Evolutionary conservation across 2,797 vertebrate species (phyloP).

Genomic region (Masticophis lateralis): DNA sequence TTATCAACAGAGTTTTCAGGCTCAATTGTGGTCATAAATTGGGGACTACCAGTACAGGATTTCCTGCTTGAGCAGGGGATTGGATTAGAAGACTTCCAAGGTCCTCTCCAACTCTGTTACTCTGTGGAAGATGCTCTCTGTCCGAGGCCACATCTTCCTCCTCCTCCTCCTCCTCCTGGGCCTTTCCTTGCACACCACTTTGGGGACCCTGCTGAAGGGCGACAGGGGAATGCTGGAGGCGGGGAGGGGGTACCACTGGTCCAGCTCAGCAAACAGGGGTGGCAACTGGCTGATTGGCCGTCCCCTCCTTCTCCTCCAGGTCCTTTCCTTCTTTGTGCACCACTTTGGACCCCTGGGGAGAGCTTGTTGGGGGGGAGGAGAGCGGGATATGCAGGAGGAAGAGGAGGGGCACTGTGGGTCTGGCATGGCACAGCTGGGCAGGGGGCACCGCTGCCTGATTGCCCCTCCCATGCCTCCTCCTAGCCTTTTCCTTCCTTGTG

Average conservation of each 20-base stretch:
- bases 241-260: not conserved
- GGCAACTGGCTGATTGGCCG: not conserved
- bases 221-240: not conserved
- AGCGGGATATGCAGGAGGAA: not conserved
- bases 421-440: not conserved
- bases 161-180: too few species aligned
- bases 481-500: not conserved
- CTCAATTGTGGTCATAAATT: not conserved
- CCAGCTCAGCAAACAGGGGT: not conserved
- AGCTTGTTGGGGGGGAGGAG: too few species aligned
- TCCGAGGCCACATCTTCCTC: not conserved
- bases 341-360: too few species aligned
- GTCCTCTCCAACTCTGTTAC: not conserved
- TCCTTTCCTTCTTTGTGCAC: too few species aligned
- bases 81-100: too few species aligned
- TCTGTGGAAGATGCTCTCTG: not conserved
- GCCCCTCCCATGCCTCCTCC: too few species aligned
- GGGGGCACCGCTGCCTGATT: too few species aligned
- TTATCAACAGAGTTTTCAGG: not conserved
- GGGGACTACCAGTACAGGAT: not conserved
- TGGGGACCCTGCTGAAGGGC: not conserved
- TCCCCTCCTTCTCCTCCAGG: not conserved
- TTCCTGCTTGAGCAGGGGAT: too few species aligned
- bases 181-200: not conserved
- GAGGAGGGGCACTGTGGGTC: not conserved